Evolutionary conservation across 2,888 invertebrate species (phyloP).

Genomic region (Pharmacophagus antenor): DNA sequence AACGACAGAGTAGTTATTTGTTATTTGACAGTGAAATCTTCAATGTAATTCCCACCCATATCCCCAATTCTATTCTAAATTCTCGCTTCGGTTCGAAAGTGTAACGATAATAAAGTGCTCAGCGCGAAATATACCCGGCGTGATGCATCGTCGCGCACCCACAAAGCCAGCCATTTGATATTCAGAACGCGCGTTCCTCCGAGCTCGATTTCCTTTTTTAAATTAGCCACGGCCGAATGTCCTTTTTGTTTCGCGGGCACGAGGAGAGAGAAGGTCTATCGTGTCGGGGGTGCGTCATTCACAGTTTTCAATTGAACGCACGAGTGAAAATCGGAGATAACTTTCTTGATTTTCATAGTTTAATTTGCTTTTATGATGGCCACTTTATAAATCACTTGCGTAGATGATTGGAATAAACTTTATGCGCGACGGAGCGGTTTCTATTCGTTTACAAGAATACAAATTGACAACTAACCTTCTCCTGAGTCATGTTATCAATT

Average conservation of each 20-base stretch:
- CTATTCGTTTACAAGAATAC: neutral
- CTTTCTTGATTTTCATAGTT: constrained; percentile 23
- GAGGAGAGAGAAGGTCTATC: constrained; percentile 49
- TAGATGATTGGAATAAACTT: too few relatives aligned
- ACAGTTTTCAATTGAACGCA: constrained; percentile 49
- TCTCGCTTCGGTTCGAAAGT: constrained; percentile 41
- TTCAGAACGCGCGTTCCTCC: constrained; percentile 59
- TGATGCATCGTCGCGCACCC: constrained; percentile 75
- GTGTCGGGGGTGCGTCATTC: constrained; percentile 53
- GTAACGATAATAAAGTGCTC: constrained; percentile 68
- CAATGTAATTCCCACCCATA: neutral
- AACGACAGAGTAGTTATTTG: neutral
- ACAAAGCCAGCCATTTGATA: constrained; percentile 66
- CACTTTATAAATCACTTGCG: constrained; percentile 1
- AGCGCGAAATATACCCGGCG: constrained; percentile 55
- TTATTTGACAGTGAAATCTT: neutral
- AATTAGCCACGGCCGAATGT: constrained; percentile 77
- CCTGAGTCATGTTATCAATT: constrained; percentile 91
- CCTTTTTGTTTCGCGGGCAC: constrained; percentile 70
- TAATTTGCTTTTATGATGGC: constrained; percentile 9
- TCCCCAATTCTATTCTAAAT: constrained; percentile 33
- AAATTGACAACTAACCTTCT: constrained; percentile 79
- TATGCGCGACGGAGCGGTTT: too few relatives aligned
- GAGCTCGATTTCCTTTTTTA: constrained; percentile 77
- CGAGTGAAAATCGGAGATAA: constrained; percentile 36